Conservation (phyloP, 2,888 invertebrate genomes). For the Nemotelus pantherinus region DNA sequence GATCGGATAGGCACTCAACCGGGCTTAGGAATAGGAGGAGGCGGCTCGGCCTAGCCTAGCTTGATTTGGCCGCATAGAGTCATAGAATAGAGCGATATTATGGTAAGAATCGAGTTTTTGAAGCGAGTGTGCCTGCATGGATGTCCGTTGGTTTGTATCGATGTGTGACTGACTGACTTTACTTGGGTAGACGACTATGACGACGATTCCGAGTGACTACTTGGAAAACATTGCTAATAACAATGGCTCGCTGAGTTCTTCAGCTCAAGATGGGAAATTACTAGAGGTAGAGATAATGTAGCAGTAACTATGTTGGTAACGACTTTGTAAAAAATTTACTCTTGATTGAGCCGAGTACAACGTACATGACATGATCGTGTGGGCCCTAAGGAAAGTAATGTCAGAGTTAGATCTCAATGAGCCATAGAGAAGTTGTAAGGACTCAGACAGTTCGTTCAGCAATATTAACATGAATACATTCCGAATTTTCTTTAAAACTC, state of each 20-base stretch:
- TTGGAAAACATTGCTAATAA: constrained; percentile 30
- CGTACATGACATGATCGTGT: not conserved
- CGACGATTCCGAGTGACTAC: constrained; percentile 5
- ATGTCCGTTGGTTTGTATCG: too few relatives aligned
- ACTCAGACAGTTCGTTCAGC: not conserved
- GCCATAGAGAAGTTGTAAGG: not conserved
- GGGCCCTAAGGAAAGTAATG: constrained; percentile 15
- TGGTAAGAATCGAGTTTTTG: not conserved
- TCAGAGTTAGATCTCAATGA: not conserved
- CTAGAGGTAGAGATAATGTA: not conserved
- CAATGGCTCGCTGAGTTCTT: constrained; percentile 29
- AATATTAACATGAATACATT: not conserved
- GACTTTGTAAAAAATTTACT: not conserved
- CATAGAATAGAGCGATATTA: not conserved
- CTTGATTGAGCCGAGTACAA: not conserved
- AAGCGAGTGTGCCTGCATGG: not conserved
- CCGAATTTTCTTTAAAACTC: too few relatives aligned
- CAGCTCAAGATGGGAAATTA: not conserved
- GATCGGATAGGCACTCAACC: not conserved
- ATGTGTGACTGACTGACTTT: too few relatives aligned
- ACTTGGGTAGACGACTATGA: not conserved
- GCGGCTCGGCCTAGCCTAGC: not conserved
- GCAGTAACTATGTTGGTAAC: not conserved
- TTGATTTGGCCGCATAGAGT: not conserved
- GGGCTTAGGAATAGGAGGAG: not conserved